phyloP scores from a whole-genome alignment of 2,797 vertebrate species.

The Coccyzus lansbergi region DNA sequence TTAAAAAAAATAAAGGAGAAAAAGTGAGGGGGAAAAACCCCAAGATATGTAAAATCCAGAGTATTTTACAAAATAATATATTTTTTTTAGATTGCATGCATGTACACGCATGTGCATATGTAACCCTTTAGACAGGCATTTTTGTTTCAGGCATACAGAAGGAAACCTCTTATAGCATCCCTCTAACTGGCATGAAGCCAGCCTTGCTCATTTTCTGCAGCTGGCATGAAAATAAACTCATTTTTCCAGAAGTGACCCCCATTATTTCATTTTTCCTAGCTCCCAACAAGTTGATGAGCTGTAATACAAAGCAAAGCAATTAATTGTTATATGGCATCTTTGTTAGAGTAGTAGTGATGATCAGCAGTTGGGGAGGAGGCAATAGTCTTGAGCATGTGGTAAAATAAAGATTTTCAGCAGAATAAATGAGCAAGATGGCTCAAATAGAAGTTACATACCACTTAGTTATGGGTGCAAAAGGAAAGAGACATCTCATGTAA shows the following conservation, averaged over 20 bases:
- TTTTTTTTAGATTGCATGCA: neutral
- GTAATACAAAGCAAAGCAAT: conserved; percentile 76
- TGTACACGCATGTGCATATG: neutral
- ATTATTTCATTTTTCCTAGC: conserved; percentile 79
- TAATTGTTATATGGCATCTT: conserved; percentile 71
- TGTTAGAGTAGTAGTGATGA: conserved; percentile 61
- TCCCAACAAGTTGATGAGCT: conserved; percentile 75
- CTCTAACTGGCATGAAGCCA: conserved; percentile 74
- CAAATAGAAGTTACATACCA: neutral
- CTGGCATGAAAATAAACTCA: conserved; percentile 80
- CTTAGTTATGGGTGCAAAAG: neutral
- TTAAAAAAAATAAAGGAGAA: neutral
- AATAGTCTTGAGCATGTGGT: conserved; percentile 31
- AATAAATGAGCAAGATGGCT: conserved; percentile 20
- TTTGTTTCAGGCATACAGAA: conserved; percentile 53
- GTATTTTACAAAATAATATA: neutral
- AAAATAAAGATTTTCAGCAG: conserved; percentile 52
- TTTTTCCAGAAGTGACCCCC: conserved; percentile 80
- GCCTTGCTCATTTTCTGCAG: conserved; percentile 76
- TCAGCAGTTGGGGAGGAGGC: conserved; percentile 62
- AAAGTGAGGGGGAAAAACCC: neutral
- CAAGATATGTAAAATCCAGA: neutral
- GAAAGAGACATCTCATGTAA: neutral
- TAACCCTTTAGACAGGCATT: conserved; percentile 39
- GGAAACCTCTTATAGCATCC: conserved; percentile 46